phyloP scores from a whole-genome alignment of 2,797 vertebrate genomes.

The Nyctibius grandis region DNA sequence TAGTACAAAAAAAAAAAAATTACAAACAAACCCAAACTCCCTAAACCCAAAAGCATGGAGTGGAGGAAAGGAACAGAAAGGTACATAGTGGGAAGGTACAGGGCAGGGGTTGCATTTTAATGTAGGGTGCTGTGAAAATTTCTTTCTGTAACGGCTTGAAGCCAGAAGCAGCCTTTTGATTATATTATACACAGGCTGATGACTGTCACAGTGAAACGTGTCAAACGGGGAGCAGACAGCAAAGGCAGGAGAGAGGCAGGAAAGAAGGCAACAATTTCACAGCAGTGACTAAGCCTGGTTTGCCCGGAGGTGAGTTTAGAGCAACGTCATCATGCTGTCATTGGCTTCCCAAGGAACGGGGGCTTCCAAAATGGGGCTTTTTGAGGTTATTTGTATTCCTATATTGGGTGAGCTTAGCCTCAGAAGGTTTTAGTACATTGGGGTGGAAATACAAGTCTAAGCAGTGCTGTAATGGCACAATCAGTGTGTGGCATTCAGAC shows the following conservation, averaged over 20 bases:
- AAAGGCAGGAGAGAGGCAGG: not conserved
- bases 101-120: constrained; percentile 6
- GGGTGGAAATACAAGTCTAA: not conserved
- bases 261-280: not conserved
- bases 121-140: not conserved
- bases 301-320: constrained; percentile 7
- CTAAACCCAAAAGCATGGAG: not conserved
- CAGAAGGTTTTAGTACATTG: not conserved
- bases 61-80: not conserved
- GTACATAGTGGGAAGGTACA: not conserved
- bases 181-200: not conserved
- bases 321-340: not conserved
- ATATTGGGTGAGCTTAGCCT: not conserved
- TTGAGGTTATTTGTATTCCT: not conserved
- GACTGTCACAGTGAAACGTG: not conserved
- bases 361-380: not conserved
- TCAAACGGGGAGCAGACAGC: not conserved
- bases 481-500: not conserved
- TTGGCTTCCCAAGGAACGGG: not conserved
- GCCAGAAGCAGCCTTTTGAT: constrained; percentile 21
- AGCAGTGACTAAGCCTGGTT: not conserved
- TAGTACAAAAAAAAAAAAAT: not conserved
- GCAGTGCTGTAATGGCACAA: not conserved
- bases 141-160: not conserved
- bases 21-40: not conserved